Evolutionary conservation across 2,888 invertebrate genomes (phyloP).

Genomic region (Chrysomela aeneicollis): DNA sequence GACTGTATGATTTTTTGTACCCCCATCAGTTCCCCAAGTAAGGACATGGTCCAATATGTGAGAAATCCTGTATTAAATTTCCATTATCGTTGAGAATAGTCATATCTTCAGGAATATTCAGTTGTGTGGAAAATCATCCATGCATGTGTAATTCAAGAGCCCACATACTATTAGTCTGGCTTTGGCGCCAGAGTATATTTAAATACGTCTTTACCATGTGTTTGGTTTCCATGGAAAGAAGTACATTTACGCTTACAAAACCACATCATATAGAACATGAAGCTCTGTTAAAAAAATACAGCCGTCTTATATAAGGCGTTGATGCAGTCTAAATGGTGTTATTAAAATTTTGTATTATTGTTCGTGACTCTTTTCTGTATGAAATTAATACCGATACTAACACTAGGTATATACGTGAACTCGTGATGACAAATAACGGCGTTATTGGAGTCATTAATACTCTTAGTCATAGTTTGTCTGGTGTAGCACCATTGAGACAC

Average conservation of each 20-base stretch:
- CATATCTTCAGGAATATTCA: too few relatives aligned
- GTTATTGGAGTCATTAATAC: slow-evolving; percentile 12
- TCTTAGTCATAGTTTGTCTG: slow-evolving; percentile 16
- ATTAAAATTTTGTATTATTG: slow-evolving; percentile 18
- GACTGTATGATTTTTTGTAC: too few relatives aligned
- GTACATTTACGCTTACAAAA: slow-evolving; percentile 28
- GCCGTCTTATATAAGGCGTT: background rate
- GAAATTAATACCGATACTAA: slow-evolving; percentile 5
- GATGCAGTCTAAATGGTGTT: slow-evolving; percentile 6
- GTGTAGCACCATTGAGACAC: background rate
- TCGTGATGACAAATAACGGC: slow-evolving; percentile 15
- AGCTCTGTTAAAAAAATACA: slow-evolving; percentile 7
- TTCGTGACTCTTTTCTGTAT: background rate
- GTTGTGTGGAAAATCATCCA: too few relatives aligned
- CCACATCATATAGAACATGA: slow-evolving; percentile 10
- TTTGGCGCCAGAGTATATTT: slow-evolving; percentile 41
- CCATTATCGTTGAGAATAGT: too few relatives aligned
- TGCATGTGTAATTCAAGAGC: background rate
- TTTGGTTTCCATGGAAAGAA: slow-evolving; percentile 34
- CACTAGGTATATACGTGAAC: background rate
- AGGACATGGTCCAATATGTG: too few relatives aligned
- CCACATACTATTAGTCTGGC: slow-evolving; percentile 24
- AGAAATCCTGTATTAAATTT: too few relatives aligned
- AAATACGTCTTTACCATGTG: slow-evolving; percentile 40
- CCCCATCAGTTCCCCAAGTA: too few relatives aligned